A percentile compares a stretch with the other conserved stretches of the same genome.
phyloP scores from a whole-genome alignment of 2,888 invertebrate genomes.

The Drosophila pegasa region DNA sequence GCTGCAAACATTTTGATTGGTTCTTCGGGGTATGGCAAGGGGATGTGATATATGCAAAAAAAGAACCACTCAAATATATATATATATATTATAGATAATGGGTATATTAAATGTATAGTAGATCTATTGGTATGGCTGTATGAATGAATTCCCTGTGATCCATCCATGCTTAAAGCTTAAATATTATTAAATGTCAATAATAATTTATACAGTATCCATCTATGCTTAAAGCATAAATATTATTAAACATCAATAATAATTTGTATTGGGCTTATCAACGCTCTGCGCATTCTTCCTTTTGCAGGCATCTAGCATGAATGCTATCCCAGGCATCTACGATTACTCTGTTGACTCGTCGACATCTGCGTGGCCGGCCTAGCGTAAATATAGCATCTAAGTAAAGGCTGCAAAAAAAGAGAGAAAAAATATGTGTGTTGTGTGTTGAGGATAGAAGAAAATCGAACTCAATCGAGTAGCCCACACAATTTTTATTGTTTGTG shows the following conservation, averaged over 20 bases:
- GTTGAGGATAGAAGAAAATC: slow-evolving; percentile 25
- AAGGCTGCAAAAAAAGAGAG: slow-evolving; percentile 55
- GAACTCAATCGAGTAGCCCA: slow-evolving; percentile 65
- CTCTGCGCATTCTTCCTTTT: not conserved
- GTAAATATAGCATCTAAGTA: slow-evolving; percentile 55
- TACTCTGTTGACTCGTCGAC: slow-evolving; percentile 65
- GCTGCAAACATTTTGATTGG: slow-evolving; percentile 64
- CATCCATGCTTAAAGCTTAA: too few relatives aligned
- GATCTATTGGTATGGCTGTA: not conserved
- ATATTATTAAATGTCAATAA: too few relatives aligned
- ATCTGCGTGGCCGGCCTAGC: slow-evolving; percentile 51
- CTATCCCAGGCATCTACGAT: slow-evolving; percentile 64
- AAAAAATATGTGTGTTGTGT: not conserved
- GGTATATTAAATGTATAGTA: not conserved
- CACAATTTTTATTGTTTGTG: slow-evolving; percentile 70
- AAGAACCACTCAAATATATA: not conserved
- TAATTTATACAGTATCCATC: too few relatives aligned
- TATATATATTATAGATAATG: not conserved
- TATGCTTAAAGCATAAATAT: not conserved
- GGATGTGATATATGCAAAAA: not conserved
- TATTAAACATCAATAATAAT: not conserved
- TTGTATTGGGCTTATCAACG: not conserved
- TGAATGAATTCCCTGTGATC: too few relatives aligned
- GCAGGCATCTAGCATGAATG: not conserved
- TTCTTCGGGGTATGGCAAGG: not conserved